These are phyloP conservation scores for Climacteris rufus DNA, from an alignment of 2,113 vertebrate species.

Conservation along the genomic window DNA sequence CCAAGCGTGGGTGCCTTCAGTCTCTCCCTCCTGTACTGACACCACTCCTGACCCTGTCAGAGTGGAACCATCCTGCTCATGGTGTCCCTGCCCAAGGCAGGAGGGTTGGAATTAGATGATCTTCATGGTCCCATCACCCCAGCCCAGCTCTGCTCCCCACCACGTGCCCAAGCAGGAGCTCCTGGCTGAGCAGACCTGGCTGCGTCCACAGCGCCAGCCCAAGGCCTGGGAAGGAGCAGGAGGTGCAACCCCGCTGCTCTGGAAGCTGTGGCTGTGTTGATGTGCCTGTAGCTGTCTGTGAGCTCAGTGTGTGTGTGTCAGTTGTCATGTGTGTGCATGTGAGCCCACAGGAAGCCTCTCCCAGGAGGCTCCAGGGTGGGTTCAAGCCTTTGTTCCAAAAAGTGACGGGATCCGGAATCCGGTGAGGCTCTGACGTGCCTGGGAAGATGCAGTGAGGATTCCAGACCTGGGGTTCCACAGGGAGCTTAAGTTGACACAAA, in stretches of 20 bases:
- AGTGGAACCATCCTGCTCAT: not conserved
- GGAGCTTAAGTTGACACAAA: not conserved
- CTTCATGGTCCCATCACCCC: not conserved
- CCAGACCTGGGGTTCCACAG: not conserved
- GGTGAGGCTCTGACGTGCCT: rapidly evolving
- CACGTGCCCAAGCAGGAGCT: rapidly evolving
- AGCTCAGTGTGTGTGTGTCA: not conserved
- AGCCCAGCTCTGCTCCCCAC: not conserved
- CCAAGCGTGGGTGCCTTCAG: not conserved
- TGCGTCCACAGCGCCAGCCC: not conserved
- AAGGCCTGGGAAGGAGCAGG: not conserved
- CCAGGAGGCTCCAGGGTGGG: rapidly evolving
- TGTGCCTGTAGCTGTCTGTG: conserved; percentile 7
- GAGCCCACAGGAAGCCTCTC: not conserved
- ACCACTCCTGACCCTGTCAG: not conserved
- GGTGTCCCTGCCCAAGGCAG: not conserved
- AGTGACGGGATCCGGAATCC: rapidly evolving
- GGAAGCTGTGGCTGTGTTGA: not conserved
- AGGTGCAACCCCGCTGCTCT: not conserved
- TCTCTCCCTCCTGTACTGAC: not conserved
- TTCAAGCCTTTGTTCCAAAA: not conserved
- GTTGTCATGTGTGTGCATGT: not conserved
- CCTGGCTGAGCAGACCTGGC: not conserved
- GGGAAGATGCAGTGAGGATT: not conserved
- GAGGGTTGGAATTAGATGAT: not conserved